Evolutionary conservation across 2,797 vertebrate genomes (phyloP).

Genomic region (Moxostoma hubbsi): DNA sequence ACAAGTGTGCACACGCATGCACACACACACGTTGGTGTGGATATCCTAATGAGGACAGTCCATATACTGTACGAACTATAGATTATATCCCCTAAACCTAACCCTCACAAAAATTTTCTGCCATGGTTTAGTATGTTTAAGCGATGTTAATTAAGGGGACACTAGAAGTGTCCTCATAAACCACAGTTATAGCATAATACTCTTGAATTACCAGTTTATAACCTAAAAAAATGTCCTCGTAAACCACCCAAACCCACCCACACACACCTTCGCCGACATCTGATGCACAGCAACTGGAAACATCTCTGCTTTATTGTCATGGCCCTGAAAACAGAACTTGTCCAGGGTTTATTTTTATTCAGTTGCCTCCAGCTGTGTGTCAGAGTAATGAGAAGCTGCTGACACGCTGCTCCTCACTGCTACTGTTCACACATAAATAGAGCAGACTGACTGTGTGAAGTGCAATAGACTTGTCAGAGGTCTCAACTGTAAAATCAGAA

Average conservation of each 20-base stretch:
- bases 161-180: too few species aligned
- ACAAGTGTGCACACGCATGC: too few species aligned
- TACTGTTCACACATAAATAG: conserved; percentile 36
- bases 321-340: conserved; percentile 12
- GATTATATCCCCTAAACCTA: too few species aligned
- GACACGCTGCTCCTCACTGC: conserved; percentile 13
- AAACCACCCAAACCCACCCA: background rate
- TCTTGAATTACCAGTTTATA: background rate
- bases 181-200: too few species aligned
- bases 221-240: background rate
- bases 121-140: too few species aligned
- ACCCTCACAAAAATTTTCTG: too few species aligned
- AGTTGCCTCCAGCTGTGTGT: conserved; percentile 43
- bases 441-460: conserved; percentile 24
- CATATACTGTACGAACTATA: too few species aligned
- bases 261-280: background rate
- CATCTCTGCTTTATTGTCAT: conserved; percentile 3
- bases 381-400: conserved; percentile 32
- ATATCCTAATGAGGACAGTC: too few species aligned
- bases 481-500: background rate
- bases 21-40: too few species aligned
- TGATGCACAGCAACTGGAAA: background rate
- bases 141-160: too few species aligned
- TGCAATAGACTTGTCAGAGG: conserved; percentile 1
- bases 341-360: conserved; percentile 52